Percentiles rank a stretch among this genome's conserved stretches.
Conservation (phyloP, 2,797 vertebrate species). For the Acanthurus leucopareius region DNA sequence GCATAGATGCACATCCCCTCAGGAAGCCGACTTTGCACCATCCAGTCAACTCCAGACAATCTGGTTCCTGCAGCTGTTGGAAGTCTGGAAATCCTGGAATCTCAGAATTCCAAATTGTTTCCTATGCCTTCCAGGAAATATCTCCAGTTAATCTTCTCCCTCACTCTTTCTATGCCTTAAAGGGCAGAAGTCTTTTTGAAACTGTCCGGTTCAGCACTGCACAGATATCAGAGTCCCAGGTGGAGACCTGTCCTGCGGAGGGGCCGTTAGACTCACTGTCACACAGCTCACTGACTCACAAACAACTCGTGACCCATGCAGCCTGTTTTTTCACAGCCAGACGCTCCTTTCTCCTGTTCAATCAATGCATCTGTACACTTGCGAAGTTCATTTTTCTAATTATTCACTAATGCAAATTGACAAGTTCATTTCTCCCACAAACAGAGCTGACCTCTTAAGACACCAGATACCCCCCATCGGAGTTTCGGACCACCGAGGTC, state of each 20-base stretch:
- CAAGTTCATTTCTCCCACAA: constrained; percentile 46
- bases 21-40: constrained; percentile 60
- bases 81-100: constrained; percentile 60
- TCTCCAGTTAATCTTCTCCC: constrained; percentile 37
- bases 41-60: constrained; percentile 60
- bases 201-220: constrained; percentile 42
- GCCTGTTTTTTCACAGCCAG: constrained; percentile 43
- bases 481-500: constrained; percentile 48
- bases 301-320: constrained; percentile 74
- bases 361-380: constrained; percentile 26
- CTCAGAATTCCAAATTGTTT: constrained; percentile 63
- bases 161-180: constrained; percentile 30
- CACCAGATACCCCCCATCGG: constrained; percentile 16
- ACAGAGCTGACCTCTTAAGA: constrained; percentile 44
- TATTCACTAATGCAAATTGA: constrained; percentile 48
- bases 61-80: constrained; percentile 63
- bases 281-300: constrained; percentile 79
- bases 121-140: constrained; percentile 63
- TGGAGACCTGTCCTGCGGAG: constrained; percentile 70
- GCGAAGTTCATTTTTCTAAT: constrained; percentile 44
- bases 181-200: constrained; percentile 59
- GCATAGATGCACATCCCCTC: constrained; percentile 59
- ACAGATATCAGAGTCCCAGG: constrained; percentile 68
- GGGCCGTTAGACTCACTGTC: constrained; percentile 75
- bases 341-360: constrained; percentile 37